phyloP scores from a whole-genome alignment of 92 coral and sea anemone genomes.

The Paramuricea clavata region DNA sequence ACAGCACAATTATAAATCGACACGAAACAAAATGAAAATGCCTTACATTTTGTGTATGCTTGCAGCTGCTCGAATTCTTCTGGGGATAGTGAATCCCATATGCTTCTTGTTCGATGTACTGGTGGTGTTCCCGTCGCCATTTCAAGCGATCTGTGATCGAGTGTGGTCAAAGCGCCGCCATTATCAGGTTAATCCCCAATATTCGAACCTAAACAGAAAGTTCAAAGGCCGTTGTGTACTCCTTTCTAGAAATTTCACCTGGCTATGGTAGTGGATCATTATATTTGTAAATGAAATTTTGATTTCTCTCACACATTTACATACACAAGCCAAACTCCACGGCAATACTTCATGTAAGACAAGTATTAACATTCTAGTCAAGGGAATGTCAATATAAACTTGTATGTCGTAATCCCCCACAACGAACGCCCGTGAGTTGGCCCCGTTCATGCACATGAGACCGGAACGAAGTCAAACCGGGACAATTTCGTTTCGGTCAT shows the following conservation, averaged over 20 bases:
- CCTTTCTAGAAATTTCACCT: constrained; percentile 49
- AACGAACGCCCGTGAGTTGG: too few relatives aligned
- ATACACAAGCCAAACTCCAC: constrained; percentile 4
- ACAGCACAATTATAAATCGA: constrained; percentile 21
- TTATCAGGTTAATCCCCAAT: constrained; percentile 36
- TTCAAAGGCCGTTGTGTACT: constrained; percentile 39
- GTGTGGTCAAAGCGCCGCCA: background rate
- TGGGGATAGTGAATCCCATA: constrained; percentile 96
- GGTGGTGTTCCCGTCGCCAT: constrained; percentile 76
- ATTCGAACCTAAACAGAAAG: constrained; percentile 45
- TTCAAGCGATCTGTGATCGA: background rate
- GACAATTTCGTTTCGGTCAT: too few relatives aligned
- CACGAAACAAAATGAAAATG: constrained; percentile 41
- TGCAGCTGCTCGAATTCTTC: constrained; percentile 99
- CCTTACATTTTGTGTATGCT: constrained; percentile 99
- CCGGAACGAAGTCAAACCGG: too few relatives aligned
- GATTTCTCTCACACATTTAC: constrained; percentile 45
- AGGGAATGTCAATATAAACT: too few relatives aligned
- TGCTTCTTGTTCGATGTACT: constrained; percentile 83
- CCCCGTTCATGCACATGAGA: too few relatives aligned
- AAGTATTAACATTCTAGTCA: background rate
- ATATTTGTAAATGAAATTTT: constrained; percentile 55
- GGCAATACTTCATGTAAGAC: constrained; percentile 43
- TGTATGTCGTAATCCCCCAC: too few relatives aligned
- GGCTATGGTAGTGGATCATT: constrained; percentile 53